phyloP scores from a whole-genome alignment of 2,888 invertebrate species.

The Trimorus sp. region DNA sequence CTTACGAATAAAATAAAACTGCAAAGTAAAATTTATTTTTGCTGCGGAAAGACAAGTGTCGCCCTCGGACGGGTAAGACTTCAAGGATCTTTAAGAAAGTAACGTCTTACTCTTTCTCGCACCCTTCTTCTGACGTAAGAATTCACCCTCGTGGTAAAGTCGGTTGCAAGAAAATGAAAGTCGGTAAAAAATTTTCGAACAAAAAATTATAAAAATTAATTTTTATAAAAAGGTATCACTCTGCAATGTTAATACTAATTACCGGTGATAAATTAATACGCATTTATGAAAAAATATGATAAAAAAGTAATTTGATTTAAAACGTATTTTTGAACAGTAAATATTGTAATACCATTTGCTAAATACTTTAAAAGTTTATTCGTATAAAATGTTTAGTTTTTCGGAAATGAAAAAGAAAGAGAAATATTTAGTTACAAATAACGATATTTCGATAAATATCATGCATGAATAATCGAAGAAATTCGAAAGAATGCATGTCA shows the following conservation, averaged over 20 bases:
- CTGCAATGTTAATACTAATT: background rate
- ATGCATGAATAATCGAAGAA: no score
- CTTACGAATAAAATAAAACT: no score
- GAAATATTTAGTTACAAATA: no score
- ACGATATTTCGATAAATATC: no score
- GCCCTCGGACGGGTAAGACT: constrained; percentile 78
- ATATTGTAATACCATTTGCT: no score
- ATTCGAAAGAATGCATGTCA: no score
- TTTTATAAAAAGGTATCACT: background rate
- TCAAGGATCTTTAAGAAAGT: constrained; percentile 80
- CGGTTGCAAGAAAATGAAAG: constrained; percentile 73
- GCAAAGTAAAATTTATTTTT: background rate
- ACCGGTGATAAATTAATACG: no score
- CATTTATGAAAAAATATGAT: no score
- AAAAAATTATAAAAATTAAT: background rate
- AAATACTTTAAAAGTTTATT: no score
- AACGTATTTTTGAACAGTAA: no score
- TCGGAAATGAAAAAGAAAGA: no score
- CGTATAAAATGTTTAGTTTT: no score
- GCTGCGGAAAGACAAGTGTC: constrained; percentile 73
- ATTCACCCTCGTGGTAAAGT: constrained; percentile 78
- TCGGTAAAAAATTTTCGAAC: constrained; percentile 74
- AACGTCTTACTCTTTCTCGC: constrained; percentile 75
- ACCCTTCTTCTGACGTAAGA: constrained; percentile 77
- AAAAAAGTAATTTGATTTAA: background rate